Evolutionary conservation across 2,113 vertebrate species (phyloP).

Genomic region (Equus przewalskii): DNA sequence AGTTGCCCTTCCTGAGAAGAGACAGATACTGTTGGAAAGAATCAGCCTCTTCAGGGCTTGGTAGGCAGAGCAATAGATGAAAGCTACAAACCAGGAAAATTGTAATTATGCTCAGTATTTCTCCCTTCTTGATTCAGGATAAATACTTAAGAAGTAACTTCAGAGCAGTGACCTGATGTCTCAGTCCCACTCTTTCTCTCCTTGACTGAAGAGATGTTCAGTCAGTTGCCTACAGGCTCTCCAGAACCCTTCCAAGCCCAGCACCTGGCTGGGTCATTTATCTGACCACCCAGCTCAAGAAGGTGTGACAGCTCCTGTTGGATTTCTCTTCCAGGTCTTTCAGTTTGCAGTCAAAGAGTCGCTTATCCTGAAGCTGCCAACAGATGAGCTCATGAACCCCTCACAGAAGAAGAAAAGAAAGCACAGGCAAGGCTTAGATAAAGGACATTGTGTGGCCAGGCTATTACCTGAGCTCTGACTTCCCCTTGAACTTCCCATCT

Average conservation of each 20-base stretch:
- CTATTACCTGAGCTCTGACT: background rate
- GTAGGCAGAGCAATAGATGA: background rate
- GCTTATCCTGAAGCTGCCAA: constrained; percentile 94
- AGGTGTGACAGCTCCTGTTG: background rate
- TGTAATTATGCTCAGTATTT: background rate
- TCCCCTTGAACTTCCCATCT: background rate
- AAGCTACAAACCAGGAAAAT: background rate
- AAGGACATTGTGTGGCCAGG: constrained; percentile 69
- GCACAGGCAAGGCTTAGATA: constrained; percentile 91
- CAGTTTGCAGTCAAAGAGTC: constrained; percentile 98
- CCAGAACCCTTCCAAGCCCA: background rate
- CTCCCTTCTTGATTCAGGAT: background rate
- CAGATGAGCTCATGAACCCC: constrained; percentile 94
- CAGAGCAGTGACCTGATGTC: background rate
- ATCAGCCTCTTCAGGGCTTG: background rate
- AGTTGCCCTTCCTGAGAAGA: background rate
- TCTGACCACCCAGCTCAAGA: background rate
- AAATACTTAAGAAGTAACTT: background rate
- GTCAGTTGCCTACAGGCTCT: background rate
- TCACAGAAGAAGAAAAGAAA: constrained; percentile 99
- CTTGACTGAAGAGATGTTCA: background rate
- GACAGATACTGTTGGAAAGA: background rate
- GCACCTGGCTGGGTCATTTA: background rate
- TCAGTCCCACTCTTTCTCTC: background rate
- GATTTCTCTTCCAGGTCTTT: constrained; percentile 92